Evolutionary conservation across 2,888 invertebrate genomes (phyloP).

Genomic region (Trachelus iudaicus): DNA sequence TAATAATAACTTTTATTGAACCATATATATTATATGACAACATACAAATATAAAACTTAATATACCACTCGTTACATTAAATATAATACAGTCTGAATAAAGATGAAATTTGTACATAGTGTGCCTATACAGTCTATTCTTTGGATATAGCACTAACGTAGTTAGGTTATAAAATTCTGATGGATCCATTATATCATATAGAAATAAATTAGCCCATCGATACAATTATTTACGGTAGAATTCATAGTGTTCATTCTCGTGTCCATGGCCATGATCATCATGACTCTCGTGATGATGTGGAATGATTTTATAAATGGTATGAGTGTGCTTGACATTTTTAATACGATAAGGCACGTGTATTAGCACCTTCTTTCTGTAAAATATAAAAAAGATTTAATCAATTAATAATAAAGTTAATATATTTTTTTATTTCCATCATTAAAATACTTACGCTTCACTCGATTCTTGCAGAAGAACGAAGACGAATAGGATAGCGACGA

Average conservation of each 20-base stretch:
- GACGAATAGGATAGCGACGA: slow-evolving; percentile 17
- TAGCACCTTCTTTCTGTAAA: slow-evolving; percentile 74
- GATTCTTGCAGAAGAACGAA: slow-evolving; percentile 21
- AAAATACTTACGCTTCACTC: slow-evolving; percentile 32
- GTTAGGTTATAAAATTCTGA: background rate
- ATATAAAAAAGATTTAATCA: slow-evolving; percentile 20
- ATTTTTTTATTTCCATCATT: background rate
- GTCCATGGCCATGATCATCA: slow-evolving; percentile 19
- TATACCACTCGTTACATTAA: background rate
- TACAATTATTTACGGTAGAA: slow-evolving; percentile 13
- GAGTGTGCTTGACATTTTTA: slow-evolving; percentile 78
- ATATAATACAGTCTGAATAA: background rate
- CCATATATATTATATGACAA: background rate
- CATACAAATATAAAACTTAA: background rate
- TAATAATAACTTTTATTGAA: background rate
- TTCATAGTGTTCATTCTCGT: slow-evolving; percentile 36
- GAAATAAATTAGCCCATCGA: background rate
- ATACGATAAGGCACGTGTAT: slow-evolving; percentile 77
- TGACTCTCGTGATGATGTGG: slow-evolving; percentile 68
- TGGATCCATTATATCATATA: background rate
- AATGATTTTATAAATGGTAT: slow-evolving; percentile 77
- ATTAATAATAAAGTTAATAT: background rate
- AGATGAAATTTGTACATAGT: background rate
- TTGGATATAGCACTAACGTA: background rate
- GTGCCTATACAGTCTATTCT: background rate